A percentile compares a stretch with the other conserved stretches of the same genome.
Evolutionary conservation across 1,140 invertebrate genomes (phyloP).

Genomic region (Uloborus diversus): DNA sequence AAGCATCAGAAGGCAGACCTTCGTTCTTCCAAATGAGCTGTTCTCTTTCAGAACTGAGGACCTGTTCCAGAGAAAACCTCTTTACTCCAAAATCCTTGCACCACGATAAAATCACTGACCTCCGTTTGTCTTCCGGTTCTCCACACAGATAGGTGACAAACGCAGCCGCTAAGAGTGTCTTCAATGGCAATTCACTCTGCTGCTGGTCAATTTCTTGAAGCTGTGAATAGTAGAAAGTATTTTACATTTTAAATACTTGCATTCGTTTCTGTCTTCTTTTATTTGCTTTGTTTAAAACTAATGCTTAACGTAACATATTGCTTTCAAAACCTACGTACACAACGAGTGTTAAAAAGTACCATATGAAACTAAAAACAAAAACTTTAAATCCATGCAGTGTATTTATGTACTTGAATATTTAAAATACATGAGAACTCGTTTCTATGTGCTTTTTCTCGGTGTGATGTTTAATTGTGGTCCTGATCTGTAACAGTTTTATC

Average conservation of each 20-base stretch:
- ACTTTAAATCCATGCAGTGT: too few relatives aligned
- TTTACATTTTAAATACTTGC: background rate
- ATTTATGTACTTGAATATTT: too few relatives aligned
- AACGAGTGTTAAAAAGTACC: background rate
- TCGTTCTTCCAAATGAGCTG: constrained; percentile 86
- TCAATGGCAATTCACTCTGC: constrained; percentile 71
- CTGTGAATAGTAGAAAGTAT: constrained; percentile 62
- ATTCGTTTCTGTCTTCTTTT: background rate
- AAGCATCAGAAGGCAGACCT: constrained; percentile 81
- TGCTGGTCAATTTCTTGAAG: constrained; percentile 71
- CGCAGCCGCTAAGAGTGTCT: constrained; percentile 77
- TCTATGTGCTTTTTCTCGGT: too few relatives aligned
- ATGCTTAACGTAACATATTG: too few relatives aligned
- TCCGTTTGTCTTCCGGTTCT: constrained; percentile 75
- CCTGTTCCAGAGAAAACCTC: constrained; percentile 76
- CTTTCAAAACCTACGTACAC: too few relatives aligned
- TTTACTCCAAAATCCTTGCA: constrained; percentile 71
- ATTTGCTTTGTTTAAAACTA: background rate
- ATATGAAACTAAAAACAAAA: constrained; percentile 6
- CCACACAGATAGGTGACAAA: constrained; percentile 80
- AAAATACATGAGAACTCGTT: too few relatives aligned
- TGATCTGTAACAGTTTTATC: too few relatives aligned
- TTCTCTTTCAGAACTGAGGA: constrained; percentile 80
- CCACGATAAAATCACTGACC: constrained; percentile 67
- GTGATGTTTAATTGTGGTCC: too few relatives aligned